Evolutionary conservation across 2,113 vertebrate species (phyloP).

Genomic region (Muntiacus muntjak): DNA sequence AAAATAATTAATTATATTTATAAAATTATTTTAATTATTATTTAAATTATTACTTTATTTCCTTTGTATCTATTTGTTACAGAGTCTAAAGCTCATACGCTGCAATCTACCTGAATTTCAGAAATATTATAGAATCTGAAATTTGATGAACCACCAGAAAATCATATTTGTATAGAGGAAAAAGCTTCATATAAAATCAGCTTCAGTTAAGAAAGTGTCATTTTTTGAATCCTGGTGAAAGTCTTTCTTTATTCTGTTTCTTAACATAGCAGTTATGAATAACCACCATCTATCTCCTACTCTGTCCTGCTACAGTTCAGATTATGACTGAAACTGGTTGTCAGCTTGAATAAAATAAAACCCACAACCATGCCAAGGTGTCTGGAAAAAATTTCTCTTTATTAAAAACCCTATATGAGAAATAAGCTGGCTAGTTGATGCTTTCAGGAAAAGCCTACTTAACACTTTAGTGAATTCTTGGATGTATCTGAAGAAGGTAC

Average conservation of each 20-base stretch:
- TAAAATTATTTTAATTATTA: not conserved
- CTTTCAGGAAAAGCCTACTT: not conserved
- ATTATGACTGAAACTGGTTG: not conserved
- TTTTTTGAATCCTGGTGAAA: not conserved
- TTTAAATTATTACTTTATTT: not conserved
- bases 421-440: not conserved
- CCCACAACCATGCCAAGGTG: not conserved
- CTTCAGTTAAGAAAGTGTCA: slow-evolving; percentile 5
- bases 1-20: no score
- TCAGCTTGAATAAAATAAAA: slow-evolving; percentile 39
- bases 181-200: not conserved
- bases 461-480: not conserved
- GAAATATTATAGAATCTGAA: not conserved
- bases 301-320: not conserved
- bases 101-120: not conserved
- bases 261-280: not conserved
- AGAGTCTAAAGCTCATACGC: not conserved
- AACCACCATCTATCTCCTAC: not conserved
- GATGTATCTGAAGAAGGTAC: not conserved
- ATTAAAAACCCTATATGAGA: not conserved
- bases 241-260: not conserved
- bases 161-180: not conserved
- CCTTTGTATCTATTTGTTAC: not conserved
- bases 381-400: slow-evolving; percentile 1
- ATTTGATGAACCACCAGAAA: slow-evolving; percentile 35